Percentiles rank a stretch among this genome's conserved stretches.
phyloP scores from a whole-genome alignment of 2,113 vertebrate species.

The Leucosticte australis region DNA sequence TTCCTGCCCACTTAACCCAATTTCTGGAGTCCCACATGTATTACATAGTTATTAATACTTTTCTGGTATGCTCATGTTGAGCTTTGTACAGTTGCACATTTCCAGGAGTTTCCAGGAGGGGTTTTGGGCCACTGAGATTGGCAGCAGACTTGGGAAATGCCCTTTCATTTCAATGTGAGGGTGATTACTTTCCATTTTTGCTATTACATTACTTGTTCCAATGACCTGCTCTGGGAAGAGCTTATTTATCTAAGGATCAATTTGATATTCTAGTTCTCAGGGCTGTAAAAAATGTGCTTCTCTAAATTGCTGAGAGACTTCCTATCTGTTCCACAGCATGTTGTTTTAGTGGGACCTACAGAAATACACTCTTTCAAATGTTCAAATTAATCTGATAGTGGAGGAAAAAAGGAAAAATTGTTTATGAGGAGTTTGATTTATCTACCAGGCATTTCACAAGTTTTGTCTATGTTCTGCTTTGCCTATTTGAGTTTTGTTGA shows the following conservation, averaged over 20 bases:
- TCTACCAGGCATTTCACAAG: background rate
- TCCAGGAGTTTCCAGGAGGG: background rate
- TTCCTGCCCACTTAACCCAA: background rate
- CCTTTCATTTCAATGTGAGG: accelerated
- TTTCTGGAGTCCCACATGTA: background rate
- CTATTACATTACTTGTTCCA: background rate
- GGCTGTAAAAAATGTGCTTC: background rate
- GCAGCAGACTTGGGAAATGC: background rate
- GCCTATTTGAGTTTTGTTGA: background rate
- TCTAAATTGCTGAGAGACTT: background rate
- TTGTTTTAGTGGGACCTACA: background rate
- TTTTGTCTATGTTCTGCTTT: background rate
- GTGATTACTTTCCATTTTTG: background rate
- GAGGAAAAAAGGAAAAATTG: background rate
- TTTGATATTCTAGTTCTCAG: background rate
- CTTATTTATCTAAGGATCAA: background rate
- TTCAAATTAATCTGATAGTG: background rate
- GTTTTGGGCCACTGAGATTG: background rate
- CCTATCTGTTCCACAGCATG: background rate
- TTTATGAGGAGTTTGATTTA: background rate
- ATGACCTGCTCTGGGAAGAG: background rate
- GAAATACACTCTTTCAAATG: background rate
- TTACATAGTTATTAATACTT: background rate
- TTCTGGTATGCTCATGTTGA: background rate
- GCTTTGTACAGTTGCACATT: background rate